Base-by-base conservation (phyloP, 2,888 invertebrate species). In the Trachelus troglodyta region DNA sequence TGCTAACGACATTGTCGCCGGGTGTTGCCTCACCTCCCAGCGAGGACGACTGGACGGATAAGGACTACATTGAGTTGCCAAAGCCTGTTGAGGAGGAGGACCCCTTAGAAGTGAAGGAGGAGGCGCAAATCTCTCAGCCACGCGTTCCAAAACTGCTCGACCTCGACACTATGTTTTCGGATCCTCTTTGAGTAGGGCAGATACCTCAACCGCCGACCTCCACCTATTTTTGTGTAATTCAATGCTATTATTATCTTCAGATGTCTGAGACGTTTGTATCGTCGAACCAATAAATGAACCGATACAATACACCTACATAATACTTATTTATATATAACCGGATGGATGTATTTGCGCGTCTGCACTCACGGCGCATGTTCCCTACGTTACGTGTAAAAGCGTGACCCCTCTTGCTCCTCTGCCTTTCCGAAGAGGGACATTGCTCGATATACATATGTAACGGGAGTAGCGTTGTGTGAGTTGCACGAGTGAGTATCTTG, bases 31-130 rank as follows among this genome's bases (percentile, higher is more conserved):
- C 92, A 4, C 92, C 93, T 6, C 93, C 93, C 74, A 94, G 94
- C 80, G 91, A 92, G 75, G 89, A 91, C 77, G 93, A 94, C 82
- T 95, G 95, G 95, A 94, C 94, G 86, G 94, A 94, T 69, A 90
- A 93, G 33, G 96, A 96, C 91, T 96, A 95, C 87, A 89, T 95
- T 4, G 95, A 95, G 83, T 87, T 95, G 80, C 93, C 93, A 77
- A 37, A 82, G 76, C 40, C 76, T 33, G 74, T 74, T 69, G 23
- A 75, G 23, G 56, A 56, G 56, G 56, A 56, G 23, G 56, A 56
- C 56, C 9, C 56, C 56, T 34, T 71, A 6, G 71, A 71, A 34
- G 3, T 31, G 31, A 23, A 71, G 69, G 78, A 77, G 74, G 71
- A 78, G 31, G 35, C 75, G 73, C 76, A 78, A 78, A 73, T 69